These are phyloP conservation scores for Lytechinus pictus DNA, from an alignment of 35 echinoderm and acorn worm genomes.

Conservation along the genomic window DNA sequence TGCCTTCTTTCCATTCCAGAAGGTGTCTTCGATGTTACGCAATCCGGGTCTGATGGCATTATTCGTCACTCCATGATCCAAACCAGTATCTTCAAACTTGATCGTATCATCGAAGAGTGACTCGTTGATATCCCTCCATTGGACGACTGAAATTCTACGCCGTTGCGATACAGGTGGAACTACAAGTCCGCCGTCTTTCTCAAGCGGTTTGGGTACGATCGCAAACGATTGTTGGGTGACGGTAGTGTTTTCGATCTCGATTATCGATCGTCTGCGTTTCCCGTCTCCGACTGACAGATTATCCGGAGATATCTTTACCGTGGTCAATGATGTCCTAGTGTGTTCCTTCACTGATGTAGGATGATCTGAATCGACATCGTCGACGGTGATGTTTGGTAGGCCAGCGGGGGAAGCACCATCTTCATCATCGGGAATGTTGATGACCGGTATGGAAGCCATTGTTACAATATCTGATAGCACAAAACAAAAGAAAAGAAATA, in stretches of 20 bases:
- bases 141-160: constrained; percentile 18
- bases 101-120: constrained; percentile 35
- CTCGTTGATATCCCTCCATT: constrained; percentile 44
- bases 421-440: neutral
- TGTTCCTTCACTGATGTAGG: constrained; percentile 11
- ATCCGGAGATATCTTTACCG: neutral
- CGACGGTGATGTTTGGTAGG: neutral
- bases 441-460: neutral
- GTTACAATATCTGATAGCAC: neutral
- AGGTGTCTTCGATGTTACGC: constrained; percentile 24
- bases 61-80: neutral
- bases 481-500: neutral
- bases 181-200: neutral
- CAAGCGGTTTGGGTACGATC: neutral
- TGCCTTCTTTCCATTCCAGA: neutral
- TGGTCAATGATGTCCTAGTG: neutral
- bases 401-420: neutral
- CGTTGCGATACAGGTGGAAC: constrained; percentile 18
- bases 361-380: neutral
- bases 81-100: neutral
- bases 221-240: neutral
- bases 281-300: neutral
- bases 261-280: neutral
- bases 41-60: neutral
- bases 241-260: constrained; percentile 37